Evolutionary conservation across 2,888 invertebrate genomes (phyloP), one percentile per base, ranked within the genome.

Genomic region (Troides oblongomaculatus): DNA sequence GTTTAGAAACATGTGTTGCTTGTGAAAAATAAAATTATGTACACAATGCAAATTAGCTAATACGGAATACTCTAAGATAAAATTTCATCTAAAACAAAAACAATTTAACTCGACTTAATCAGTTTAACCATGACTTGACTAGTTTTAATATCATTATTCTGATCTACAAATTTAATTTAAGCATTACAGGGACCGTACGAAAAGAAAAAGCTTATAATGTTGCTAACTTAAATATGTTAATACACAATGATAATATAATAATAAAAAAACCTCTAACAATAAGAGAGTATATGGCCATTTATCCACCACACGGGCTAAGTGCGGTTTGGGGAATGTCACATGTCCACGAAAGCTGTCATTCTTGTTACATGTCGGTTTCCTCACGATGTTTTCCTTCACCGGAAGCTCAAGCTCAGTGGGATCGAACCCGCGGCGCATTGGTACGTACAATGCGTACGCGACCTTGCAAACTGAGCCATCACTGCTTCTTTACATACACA

Each of bases 151-250:
- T 63, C 63, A 59, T 68, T 57, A n/a, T 57, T 57, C 62, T 46
- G 57, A 25, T 58, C 43, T 56, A 23, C 36, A 56, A 50, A 4
- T 21, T 39, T 43, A 43, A 67, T 62, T 61, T 66, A 50, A 21
- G 14, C 18, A 43, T 4, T 12, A 60, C 59, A 14, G 39, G 18
- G 14, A 66, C 50, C 23, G 50, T 18, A 50, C 23, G 58, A 46
- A n/a, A 25, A 1, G 21, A 50, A 17, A 60, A 61, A 60, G n/a
- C 6, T 10, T 14, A 21, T n/a, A 23, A 62, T 30, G 25, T 60
- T 60, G 39, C 36, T 60, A 68, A 68, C 68, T 68, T 59, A 68
- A 68, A 64, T 64, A 64, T 64, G 50, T 60, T 66, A 57, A 64
- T 50, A 70, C 59, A 66, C 36, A 67, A 68, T 68, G 39, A 39